Conservation (phyloP, 2,797 vertebrate genomes). For the Perodicticus potto region DNA sequence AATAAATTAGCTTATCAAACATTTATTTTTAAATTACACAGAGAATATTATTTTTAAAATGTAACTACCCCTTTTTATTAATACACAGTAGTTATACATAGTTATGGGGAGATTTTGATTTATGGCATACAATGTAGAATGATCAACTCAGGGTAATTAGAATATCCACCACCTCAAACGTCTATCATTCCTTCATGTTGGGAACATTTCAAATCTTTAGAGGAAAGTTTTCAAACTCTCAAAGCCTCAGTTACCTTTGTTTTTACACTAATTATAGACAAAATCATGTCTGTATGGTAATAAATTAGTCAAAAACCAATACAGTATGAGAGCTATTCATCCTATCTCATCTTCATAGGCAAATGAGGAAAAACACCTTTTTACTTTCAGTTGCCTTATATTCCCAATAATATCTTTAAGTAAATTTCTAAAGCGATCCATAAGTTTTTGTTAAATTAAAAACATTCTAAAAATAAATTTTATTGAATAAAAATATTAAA, state of each 20-base stretch:
- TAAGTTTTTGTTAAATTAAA: conserved; percentile 29
- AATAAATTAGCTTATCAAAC: conserved; percentile 51
- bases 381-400: background rate
- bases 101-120: too few species aligned
- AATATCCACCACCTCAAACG: too few species aligned
- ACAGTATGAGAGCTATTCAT: background rate
- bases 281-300: background rate
- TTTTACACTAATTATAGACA: conserved; percentile 22
- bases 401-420: background rate
- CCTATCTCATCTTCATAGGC: background rate
- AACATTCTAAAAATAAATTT: background rate
- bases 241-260: background rate
- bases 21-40: conserved; percentile 21
- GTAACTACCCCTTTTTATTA: background rate
- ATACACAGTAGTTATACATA: too few species aligned
- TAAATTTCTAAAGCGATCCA: conserved; percentile 21
- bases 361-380: background rate
- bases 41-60: conserved; percentile 39
- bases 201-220: background rate
- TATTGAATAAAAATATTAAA: background rate
- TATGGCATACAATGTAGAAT: too few species aligned
- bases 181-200: too few species aligned
- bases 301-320: conserved; percentile 34
- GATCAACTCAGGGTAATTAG: too few species aligned
- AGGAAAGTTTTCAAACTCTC: background rate